Base-by-base conservation (phyloP, 30 jellyfish, hydroid and myxozoan species). In the Rhopilema esculentum region DNA sequence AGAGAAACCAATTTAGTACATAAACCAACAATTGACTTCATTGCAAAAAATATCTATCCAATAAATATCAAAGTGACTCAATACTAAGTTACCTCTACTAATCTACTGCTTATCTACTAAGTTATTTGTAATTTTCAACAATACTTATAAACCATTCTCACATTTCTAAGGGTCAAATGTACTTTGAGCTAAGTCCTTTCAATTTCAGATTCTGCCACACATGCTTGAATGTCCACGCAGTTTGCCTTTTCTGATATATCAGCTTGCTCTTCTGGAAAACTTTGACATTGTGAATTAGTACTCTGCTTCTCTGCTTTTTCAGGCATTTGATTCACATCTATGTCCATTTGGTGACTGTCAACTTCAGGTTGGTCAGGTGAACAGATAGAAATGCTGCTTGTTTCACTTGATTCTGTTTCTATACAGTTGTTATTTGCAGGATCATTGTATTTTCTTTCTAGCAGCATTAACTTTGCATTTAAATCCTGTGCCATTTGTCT, bases 401-500 rank as follows among this genome's bases (percentile, higher is more conserved):
- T 2, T 40, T 40, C 57, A n/a, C n/a, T n/a, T 40, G 12, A 40
- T 12, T 40, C 57, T 18, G 69, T 73, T 18, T 73, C 84, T 16
- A 18, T 16, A 17, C 0, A 16, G 1, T 16, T 9, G 17, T 22
- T 0, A 17, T 73, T 18, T 33, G 31, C 15, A 32, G 17, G 17
- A 0, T 17, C 65, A 21, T 66, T 50, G 52, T 31, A n/a, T 66
- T 70, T 84, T 21, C 57, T 79, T 77, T 85, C 97, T 0, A 91
- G 75, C 25, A 48, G 52, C 53, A 26, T 62, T 69, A 91, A 50
- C 52, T 69, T 67, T 68, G 62, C 84, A 63, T 88, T 88, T 21
- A 88, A 79, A 18, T 66, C 27, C 17, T 72, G 61, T 9, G 90
- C 96, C 52, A 88, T 63, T 27, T 49, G 40, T 83, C 89, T 93